A percentile compares a stretch with the other conserved stretches of the same genome.
Conservation (phyloP, 2,888 invertebrate species). For the Dolichopus griseipennis region DNA sequence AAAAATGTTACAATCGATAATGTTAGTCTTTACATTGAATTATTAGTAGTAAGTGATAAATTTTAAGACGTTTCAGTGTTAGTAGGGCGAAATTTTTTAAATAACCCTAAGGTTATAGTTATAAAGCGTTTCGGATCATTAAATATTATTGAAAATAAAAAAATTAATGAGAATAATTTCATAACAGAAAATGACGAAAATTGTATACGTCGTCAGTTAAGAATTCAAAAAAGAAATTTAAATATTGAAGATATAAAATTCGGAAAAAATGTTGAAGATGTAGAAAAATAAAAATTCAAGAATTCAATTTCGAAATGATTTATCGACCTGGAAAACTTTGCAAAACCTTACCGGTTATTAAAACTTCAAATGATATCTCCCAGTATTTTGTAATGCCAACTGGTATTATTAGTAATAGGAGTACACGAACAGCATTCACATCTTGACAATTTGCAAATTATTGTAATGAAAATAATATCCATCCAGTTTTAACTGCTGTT, state of each 20-base stretch:
- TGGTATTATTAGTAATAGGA: constrained; percentile 27
- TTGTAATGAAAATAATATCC: constrained; percentile 22
- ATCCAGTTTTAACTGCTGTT: constrained; percentile 25
- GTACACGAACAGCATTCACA: constrained; percentile 26
- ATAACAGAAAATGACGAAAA: background rate
- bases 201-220: no score
- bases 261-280: no score
- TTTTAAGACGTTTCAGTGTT: background rate
- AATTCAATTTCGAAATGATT: no score
- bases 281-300: no score
- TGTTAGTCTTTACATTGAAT: background rate
- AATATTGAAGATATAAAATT: no score
- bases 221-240: no score
- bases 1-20: background rate
- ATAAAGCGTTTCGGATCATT: background rate
- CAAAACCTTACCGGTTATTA: constrained; percentile 20
- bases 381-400: constrained; percentile 26
- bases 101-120: background rate
- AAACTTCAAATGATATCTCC: no score
- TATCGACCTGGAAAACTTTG: constrained; percentile 20
- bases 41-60: background rate
- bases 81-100: background rate
- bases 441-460: constrained; percentile 24
- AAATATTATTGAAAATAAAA: background rate
- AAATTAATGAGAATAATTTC: background rate